These are phyloP conservation scores for Frieseomelitta varia DNA, from an alignment of 1,140 invertebrate genomes.

Conservation along the genomic window DNA sequence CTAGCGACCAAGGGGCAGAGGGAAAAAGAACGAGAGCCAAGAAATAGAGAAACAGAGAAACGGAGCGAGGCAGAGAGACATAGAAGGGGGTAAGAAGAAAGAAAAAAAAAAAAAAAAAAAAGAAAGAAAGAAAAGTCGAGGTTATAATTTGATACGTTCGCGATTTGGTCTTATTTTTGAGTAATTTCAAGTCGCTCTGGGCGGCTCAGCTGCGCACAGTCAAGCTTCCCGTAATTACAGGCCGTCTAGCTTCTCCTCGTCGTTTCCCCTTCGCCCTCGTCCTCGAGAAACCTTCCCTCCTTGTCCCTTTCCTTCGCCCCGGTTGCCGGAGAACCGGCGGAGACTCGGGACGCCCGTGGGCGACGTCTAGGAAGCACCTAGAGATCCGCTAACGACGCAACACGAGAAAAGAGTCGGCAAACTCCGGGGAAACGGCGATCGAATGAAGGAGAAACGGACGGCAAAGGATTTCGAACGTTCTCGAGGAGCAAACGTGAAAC, in stretches of 20 bases:
- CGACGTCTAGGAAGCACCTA: slow-evolving; percentile 74
- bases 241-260: slow-evolving; percentile 64
- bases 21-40: not conserved
- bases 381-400: slow-evolving; percentile 49
- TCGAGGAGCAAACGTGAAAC: not conserved
- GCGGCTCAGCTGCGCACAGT: slow-evolving; percentile 70
- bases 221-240: slow-evolving; percentile 77
- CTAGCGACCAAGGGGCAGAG: not conserved
- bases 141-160: slow-evolving; percentile 78
- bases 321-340: not conserved
- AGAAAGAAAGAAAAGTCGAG: slow-evolving; percentile 20
- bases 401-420: not conserved
- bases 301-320: not conserved
- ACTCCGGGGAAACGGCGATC: not conserved
- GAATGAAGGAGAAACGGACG: not conserved
- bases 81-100: not conserved
- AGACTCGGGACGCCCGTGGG: slow-evolving; percentile 30
- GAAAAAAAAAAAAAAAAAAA: no score
- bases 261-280: slow-evolving; percentile 9
- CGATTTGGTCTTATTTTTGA: slow-evolving; percentile 80
- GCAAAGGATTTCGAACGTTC: not conserved
- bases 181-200: slow-evolving; percentile 79
- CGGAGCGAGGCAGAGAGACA: no score
- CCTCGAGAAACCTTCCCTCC: not conserved
- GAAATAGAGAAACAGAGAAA: not conserved